phyloP scores from a whole-genome alignment of 2,888 invertebrate species.

The Xestia ashworthii region DNA sequence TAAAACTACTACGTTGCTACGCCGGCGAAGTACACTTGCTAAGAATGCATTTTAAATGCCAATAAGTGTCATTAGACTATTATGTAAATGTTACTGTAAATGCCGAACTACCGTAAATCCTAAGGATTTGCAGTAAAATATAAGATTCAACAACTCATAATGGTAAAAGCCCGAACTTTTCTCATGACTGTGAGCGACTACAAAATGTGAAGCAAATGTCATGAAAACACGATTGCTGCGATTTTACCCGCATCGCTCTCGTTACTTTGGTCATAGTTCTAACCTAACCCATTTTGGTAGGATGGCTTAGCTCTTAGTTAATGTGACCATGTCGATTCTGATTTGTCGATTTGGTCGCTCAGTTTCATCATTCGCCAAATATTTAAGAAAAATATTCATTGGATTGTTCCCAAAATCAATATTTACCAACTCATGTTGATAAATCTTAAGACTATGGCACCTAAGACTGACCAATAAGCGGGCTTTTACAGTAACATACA shows the following conservation, averaged over 20 bases:
- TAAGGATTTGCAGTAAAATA: background rate
- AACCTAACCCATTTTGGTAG: background rate
- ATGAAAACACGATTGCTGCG: no score
- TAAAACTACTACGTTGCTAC: slow-evolving; percentile 17
- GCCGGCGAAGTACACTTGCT: slow-evolving; percentile 20
- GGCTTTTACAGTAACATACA: background rate
- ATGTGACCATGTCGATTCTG: background rate
- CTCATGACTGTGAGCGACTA: no score
- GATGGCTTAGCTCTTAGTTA: background rate
- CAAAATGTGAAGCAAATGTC: no score
- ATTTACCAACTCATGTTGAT: background rate
- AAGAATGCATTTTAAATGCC: background rate
- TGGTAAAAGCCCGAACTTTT: background rate
- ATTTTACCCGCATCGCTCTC: no score
- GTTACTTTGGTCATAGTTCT: background rate
- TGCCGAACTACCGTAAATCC: background rate
- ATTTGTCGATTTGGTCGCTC: background rate
- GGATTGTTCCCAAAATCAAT: background rate
- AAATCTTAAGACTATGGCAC: no score
- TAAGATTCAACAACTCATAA: background rate
- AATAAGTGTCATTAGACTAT: background rate
- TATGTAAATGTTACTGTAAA: background rate
- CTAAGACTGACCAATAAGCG: background rate
- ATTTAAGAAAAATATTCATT: no score
- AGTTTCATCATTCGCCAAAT: background rate